These are phyloP conservation scores for Melinaea marsaeus DNA, from an alignment of 2,888 invertebrate species.

Conservation along the genomic window DNA sequence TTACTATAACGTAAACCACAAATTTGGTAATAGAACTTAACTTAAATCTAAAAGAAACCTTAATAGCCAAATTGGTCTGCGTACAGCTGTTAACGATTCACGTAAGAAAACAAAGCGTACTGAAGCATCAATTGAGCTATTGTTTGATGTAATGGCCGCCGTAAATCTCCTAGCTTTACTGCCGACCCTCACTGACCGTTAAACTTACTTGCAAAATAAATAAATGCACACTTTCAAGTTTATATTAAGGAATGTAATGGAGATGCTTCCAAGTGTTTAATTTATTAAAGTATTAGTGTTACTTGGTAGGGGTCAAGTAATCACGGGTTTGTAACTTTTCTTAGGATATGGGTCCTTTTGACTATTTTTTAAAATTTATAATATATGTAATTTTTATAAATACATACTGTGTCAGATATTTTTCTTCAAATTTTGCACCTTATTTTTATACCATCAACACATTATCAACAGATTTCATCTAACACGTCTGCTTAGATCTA, in stretches of 20 bases:
- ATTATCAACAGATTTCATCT: neutral
- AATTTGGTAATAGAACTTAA: neutral
- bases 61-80: neutral
- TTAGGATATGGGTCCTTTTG: no score
- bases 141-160: slow-evolving; percentile 14
- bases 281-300: neutral
- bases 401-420: no score
- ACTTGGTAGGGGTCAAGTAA: neutral
- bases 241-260: neutral
- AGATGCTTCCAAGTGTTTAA: neutral
- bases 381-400: no score
- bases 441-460: neutral
- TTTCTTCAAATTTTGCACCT: no score
- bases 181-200: slow-evolving; percentile 13
- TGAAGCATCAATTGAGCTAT: slow-evolving; percentile 6
- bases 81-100: slow-evolving; percentile 5
- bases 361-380: no score
- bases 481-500: slow-evolving; percentile 17
- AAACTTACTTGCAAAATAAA: slow-evolving; percentile 7
- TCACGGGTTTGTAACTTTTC: no score
- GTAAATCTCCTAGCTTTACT: slow-evolving; percentile 23
- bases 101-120: slow-evolving; percentile 4
- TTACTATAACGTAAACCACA: neutral
- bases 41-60: neutral
- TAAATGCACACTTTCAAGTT: neutral